Evolutionary conservation across 1,140 invertebrate genomes (phyloP).

Genomic region (Catajapyx aquilonaris): DNA sequence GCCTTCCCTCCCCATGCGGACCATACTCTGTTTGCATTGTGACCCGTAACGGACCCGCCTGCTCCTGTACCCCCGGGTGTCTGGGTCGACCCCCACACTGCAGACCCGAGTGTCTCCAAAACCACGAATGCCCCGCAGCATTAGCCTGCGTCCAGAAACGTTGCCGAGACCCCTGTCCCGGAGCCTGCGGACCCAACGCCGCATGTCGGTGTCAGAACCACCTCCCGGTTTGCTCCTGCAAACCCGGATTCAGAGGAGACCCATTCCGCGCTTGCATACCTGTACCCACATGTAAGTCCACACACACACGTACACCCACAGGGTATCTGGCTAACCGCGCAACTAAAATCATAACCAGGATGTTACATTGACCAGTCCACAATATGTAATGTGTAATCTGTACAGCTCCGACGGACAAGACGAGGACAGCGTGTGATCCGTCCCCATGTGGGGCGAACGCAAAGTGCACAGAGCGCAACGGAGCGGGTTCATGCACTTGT

Average conservation of each 20-base stretch:
- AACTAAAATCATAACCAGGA: no score
- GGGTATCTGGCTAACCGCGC: no score
- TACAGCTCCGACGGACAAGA: no score
- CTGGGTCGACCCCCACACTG: slow-evolving; percentile 14
- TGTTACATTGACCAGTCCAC: no score
- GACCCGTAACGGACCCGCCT: slow-evolving; percentile 12
- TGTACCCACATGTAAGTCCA: no score
- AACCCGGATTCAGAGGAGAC: no score
- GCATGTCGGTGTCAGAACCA: slow-evolving; percentile 14
- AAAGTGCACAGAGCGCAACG: slow-evolving; percentile 10
- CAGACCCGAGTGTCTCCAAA: slow-evolving; percentile 48
- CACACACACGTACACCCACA: no score
- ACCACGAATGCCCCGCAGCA: slow-evolving; percentile 46
- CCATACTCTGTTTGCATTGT: slow-evolving; percentile 14
- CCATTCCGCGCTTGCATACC: no score
- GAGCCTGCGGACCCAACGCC: slow-evolving; percentile 34
- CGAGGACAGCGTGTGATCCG: background rate
- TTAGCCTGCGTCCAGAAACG: slow-evolving; percentile 49
- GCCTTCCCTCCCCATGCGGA: slow-evolving; percentile 15
- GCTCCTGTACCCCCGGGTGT: slow-evolving; percentile 12
- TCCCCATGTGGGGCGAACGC: slow-evolving; percentile 15
- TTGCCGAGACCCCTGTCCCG: slow-evolving; percentile 48
- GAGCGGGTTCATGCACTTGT: slow-evolving; percentile 13
- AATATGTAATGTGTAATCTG: no score
- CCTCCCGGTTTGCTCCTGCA: slow-evolving; percentile 16